These are phyloP conservation scores for Hexactinellida sp. DNA, from an alignment of 37 sponge, comb jelly and placozoan genomes.

Conservation along the genomic window DNA sequence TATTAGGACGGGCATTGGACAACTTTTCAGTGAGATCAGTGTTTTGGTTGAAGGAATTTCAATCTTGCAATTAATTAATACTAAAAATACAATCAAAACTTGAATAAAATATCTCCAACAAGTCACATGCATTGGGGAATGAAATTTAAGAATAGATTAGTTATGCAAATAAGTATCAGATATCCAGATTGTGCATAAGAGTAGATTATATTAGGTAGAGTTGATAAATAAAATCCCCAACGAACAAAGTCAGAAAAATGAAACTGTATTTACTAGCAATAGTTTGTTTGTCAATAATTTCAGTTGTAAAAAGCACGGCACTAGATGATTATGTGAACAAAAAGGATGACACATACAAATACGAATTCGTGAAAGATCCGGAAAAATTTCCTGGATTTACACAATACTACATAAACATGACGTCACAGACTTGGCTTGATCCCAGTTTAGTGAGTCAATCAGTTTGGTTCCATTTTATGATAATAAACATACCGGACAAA, in stretches of 20 bases:
- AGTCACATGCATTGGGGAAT: too few relatives aligned
- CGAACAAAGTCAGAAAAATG: neutral
- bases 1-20: too few relatives aligned
- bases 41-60: too few relatives aligned
- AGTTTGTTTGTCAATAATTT: neutral
- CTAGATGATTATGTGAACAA: conserved; percentile 83
- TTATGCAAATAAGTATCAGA: neutral
- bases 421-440: conserved; percentile 78
- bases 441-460: conserved; percentile 36
- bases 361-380: conserved; percentile 28
- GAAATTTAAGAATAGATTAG: too few relatives aligned
- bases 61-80: too few relatives aligned
- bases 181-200: neutral
- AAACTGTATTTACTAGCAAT: neutral
- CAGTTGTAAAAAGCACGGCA: conserved; percentile 30
- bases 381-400: conserved; percentile 46
- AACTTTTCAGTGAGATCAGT: too few relatives aligned
- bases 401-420: conserved; percentile 69
- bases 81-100: too few relatives aligned
- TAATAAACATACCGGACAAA: conserved; percentile 60
- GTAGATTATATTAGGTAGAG: neutral
- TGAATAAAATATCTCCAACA: too few relatives aligned
- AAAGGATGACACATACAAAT: conserved; percentile 53
- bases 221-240: neutral
- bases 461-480: conserved; percentile 76